A percentile compares a stretch with the other conserved stretches of the same genome.
Evolutionary conservation across 2,888 invertebrate genomes (phyloP).

Genomic region (Drosophila algonquin): DNA sequence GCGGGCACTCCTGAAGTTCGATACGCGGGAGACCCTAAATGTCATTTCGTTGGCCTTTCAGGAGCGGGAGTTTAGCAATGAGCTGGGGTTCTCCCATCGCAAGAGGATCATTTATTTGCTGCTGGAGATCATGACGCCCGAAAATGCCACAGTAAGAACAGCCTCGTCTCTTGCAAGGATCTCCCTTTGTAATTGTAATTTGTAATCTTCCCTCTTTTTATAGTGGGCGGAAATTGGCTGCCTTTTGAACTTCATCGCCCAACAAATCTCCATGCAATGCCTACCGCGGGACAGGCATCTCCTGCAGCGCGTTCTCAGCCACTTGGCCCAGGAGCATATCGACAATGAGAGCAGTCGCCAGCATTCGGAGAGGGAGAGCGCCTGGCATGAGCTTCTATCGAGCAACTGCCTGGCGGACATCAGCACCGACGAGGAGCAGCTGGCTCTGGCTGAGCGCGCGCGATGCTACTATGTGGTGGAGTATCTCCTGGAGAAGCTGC

Average conservation of each 20-base stretch:
- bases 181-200: too few relatives aligned
- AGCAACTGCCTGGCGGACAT: slow-evolving; percentile 86
- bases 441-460: slow-evolving; percentile 87
- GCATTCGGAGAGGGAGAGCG: slow-evolving; percentile 89
- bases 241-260: slow-evolving; percentile 87
- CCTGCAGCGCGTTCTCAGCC: slow-evolving; percentile 87
- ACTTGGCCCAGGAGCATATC: slow-evolving; percentile 85
- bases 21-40: slow-evolving; percentile 93
- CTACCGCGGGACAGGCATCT: slow-evolving; percentile 84
- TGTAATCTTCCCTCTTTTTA: slow-evolving; percentile 1
- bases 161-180: too few relatives aligned
- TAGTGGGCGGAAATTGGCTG: slow-evolving; percentile 86
- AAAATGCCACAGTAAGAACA: slow-evolving; percentile 87
- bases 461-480: slow-evolving; percentile 90
- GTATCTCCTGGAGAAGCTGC: slow-evolving; percentile 87
- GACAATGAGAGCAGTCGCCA: slow-evolving; percentile 84
- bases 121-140: slow-evolving; percentile 88
- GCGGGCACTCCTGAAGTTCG: slow-evolving; percentile 90
- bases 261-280: slow-evolving; percentile 86
- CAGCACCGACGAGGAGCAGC: slow-evolving; percentile 86
- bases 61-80: slow-evolving; percentile 90
- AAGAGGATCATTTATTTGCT: slow-evolving; percentile 92
- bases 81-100: slow-evolving; percentile 88
- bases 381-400: slow-evolving; percentile 88
- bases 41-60: slow-evolving; percentile 93